Evolutionary conservation across 2,113 vertebrate genomes (phyloP), one percentile per base, ranked within the genome.

Genomic region (Meleagris gallopavo): DNA sequence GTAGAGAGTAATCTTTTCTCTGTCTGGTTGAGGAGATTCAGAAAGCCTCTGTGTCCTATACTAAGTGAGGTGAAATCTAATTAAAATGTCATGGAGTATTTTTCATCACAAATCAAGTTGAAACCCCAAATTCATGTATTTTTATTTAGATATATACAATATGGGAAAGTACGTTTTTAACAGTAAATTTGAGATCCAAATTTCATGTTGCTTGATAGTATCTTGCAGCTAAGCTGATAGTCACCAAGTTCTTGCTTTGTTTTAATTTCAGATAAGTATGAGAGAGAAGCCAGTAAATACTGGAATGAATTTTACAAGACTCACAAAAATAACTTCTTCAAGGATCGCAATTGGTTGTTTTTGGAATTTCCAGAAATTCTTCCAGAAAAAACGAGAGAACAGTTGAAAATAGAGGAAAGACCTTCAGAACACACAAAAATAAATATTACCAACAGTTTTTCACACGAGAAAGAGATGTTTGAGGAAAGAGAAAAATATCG

Each of bases 331-430:
- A 99, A 98, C 82, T 99, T 99, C 97, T 99, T 99, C 96, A 99
- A 99, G 97, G 98, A 99, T 97, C 98, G 98, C n/a, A 98, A 97
- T 75, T 99, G 99, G 99, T 97, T 99, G 54, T 98, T 99, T 95
- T 96, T 98, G 76, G 99, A 99, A 92, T 99, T 99, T 93, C 98
- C 99, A 91, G 99, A 99, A 97, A 98, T 99, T 93, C 98, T 99
- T 94, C 97, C 98, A 90, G 60, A 90, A 90, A 92, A 77, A 88
- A 84, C 30, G 83, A 95, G 93, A 75, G 55, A 83, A 74, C 66
- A 92, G 88, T 86, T 97, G 70, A 90, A 95, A 86, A 18, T 32
- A 36, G 38, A 77, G 89, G 86, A 96, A 87, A 72, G 38, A n/a
- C 83, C 87, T 64, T 91, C 50, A 60, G 48, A 95, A 85, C 38